Conservation (phyloP, 2,888 invertebrate species). For the Esperia sulphurella region DNA sequence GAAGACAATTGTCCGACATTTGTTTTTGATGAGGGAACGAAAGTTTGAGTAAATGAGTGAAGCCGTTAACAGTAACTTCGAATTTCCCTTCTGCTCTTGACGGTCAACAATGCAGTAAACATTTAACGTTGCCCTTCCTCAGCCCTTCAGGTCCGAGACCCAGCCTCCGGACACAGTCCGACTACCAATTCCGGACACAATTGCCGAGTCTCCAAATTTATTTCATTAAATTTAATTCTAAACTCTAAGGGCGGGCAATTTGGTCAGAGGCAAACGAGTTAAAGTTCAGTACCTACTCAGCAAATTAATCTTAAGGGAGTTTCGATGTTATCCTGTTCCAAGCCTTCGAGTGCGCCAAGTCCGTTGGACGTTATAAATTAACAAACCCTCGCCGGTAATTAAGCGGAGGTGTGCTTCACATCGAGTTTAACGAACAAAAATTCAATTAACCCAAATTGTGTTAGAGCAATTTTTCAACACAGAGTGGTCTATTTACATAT, state of each 20-base stretch:
- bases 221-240: slow-evolving; percentile 76
- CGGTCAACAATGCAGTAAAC: slow-evolving; percentile 32
- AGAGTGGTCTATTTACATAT: slow-evolving; percentile 52
- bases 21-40: slow-evolving; percentile 16
- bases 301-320: slow-evolving; percentile 79
- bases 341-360: slow-evolving; percentile 60
- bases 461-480: slow-evolving; percentile 56
- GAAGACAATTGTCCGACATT: slow-evolving; percentile 9
- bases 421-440: slow-evolving; percentile 68
- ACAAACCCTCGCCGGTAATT: slow-evolving; percentile 72
- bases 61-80: slow-evolving; percentile 24
- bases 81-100: slow-evolving; percentile 21
- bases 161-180: not conserved
- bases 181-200: slow-evolving; percentile 21
- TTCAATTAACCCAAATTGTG: slow-evolving; percentile 70
- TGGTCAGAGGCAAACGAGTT: slow-evolving; percentile 73
- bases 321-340: slow-evolving; percentile 67
- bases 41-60: slow-evolving; percentile 27
- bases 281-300: slow-evolving; percentile 68
- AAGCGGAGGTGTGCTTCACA: slow-evolving; percentile 69
- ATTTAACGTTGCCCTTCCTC: slow-evolving; percentile 22
- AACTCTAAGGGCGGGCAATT: slow-evolving; percentile 70
- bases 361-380: slow-evolving; percentile 71
- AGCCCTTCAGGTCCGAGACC: not conserved
- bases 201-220: slow-evolving; percentile 65